Base-by-base conservation (phyloP, 2,113 vertebrate species). In the Ciconia maguari region DNA sequence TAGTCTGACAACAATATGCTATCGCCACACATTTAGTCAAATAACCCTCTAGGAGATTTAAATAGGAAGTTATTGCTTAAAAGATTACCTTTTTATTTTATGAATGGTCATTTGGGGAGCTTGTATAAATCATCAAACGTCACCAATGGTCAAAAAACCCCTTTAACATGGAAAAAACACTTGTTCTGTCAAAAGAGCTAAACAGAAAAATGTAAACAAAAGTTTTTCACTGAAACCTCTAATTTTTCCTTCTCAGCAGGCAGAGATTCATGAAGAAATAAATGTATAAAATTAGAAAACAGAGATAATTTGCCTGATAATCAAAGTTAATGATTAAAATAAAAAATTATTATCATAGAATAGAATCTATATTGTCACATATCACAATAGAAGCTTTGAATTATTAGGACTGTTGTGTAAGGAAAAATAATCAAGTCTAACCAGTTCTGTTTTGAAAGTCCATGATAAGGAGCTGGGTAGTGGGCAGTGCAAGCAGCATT, bases 401-500 rank as follows among this genome's bases (percentile, higher is more conserved):
- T 21, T 11, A 24, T 32, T 6, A 8, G 25, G 41, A 27, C 34
- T 57, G 3, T 93, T 89, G 27, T 88, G 68, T 52, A 85, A 77
- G 51, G 49, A 83, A 51, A 91, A 89, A 52, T 30, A 77, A 66
- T 75, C 25, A 60, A 55, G 62, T 80, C 62, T 77, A 88, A 77
- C 66, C 54, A 4, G 6, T 65, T 77, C 51, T 70, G 26, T 65
- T 69, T 41, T 11, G 52, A 54, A 90, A 79, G 79, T 54, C 25
- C 49, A 54, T 7, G 42, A 6, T 60, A 75, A 94, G 22, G 93
- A 62, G 38, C 61, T 82, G 44, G 16, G 41, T 51, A 82, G 48
- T 42, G 82, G 52, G 81, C 60, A 94, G 64, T 91, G 77, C 61
- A 82, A 52, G 57, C 41, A 44, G 22, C 82, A 94, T 96, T 97